A percentile compares a stretch with the other conserved stretches of the same genome.
phyloP scores from a whole-genome alignment of 2,888 invertebrate species.

The Allophyes oxyacanthae region DNA sequence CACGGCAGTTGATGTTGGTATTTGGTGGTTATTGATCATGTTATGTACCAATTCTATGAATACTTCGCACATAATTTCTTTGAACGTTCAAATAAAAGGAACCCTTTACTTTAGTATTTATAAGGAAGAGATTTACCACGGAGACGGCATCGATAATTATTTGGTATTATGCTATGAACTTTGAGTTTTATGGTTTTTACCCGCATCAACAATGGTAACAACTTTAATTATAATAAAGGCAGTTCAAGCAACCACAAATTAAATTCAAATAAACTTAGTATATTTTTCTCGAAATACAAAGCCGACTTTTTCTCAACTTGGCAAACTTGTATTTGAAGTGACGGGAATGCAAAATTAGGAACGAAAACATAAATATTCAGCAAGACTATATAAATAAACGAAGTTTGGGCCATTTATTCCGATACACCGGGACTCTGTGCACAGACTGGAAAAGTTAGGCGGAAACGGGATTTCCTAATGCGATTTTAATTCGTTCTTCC shows the following conservation, averaged over 20 bases:
- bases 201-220: conserved; percentile 14
- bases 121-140: conserved; percentile 13
- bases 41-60: conserved; percentile 29
- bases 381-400: conserved; percentile 86
- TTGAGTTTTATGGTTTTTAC: conserved; percentile 1
- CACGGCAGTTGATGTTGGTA: conserved; percentile 33
- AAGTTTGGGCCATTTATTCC: conserved; percentile 88
- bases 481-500: conserved; percentile 88
- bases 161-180: conserved; percentile 15
- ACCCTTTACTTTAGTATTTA: conserved; percentile 11
- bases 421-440: conserved; percentile 85
- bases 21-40: conserved; percentile 42
- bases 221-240: conserved; percentile 34
- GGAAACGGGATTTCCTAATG: conserved; percentile 88
- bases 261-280: conserved; percentile 49
- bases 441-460: conserved; percentile 86
- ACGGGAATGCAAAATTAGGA: conserved; percentile 82
- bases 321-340: conserved; percentile 74
- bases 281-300: conserved; percentile 61
- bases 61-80: conserved; percentile 27
- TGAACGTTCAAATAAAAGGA: conserved; percentile 15
- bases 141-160: neutral
- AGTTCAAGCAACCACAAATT: conserved; percentile 42
- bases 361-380: conserved; percentile 86
- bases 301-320: conserved; percentile 60